Evolutionary conservation across 2,113 vertebrate genomes (phyloP), one percentile per base, ranked within the genome.

Genomic region (Fulica atra): DNA sequence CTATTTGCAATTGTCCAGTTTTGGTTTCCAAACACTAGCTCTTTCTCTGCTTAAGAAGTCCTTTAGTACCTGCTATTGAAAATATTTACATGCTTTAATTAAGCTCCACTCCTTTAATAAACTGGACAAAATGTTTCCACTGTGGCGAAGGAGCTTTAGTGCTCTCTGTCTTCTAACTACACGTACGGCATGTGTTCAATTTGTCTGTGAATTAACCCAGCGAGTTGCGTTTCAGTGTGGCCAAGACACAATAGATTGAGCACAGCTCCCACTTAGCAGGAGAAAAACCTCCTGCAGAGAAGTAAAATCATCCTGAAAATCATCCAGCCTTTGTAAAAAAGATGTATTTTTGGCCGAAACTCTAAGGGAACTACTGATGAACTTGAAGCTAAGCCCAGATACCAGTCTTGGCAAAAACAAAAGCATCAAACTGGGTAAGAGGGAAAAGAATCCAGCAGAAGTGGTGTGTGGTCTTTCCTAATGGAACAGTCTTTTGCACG

Each of bases 311-410:
- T 95, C 88, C 81, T 96, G 96, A 96, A 97, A 71, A 54, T 42
- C 40, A 88, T 91, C 95, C 96, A 97, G 94, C 66, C 73, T 89
- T 92, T 95, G 96, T 95, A 94, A 94, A 96, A 97, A 96, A 97
- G 96, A 95, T 92, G 93, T 81, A 81, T 87, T 94, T 95, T 74
- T 86, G 97, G 93, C 95, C 86, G 69, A 78, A 79, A 61, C 84
- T 97, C 95, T 78, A 92, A 96, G 88, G 78, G 76, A 95, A 93
- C 91, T 97, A 88, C 80, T 74, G 91, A 96, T 95, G 94, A 93
- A 94, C 89, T 96, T 97, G 96, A 96, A 95, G 89, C 87, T 93
- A 80, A 92, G 96, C 94, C 96, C 93, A 84, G 94, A 96, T 95
- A 96, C 88, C 95, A 95, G 81, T 59, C 91, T 86, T 78, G 76